Evolutionary conservation across 2,888 invertebrate species (phyloP), one percentile per base, ranked within the genome.

Genomic region (Bombylius major): DNA sequence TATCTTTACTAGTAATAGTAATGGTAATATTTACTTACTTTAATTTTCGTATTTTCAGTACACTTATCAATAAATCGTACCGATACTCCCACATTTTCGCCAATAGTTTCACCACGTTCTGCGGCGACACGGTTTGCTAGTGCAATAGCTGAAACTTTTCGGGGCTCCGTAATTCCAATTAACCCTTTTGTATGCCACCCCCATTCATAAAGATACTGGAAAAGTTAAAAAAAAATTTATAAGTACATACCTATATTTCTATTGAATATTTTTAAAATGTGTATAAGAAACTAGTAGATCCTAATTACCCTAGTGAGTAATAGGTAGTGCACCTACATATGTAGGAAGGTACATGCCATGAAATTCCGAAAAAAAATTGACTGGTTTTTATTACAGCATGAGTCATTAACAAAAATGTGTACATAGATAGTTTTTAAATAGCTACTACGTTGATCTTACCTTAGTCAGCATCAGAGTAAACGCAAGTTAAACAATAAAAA

Each of bases 141-240:
- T 34, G 93, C 83, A 51, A 93, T 84, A 0, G 92, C 93, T 0
- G 95, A 94, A 1, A 95, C 86, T 56, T 96, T 80, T 11, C 97
- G 78, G 0, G 98, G 97, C 70, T 98, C 92, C 4, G 96, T 94
- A 59, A 99, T 82, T 50, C 88, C 93, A 53, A 98, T 86, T 58
- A 83, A 78, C 53, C 87, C 89, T 54, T 87, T 84, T 12, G 79
- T 72, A 50, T 83, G 79, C 89, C 91, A 93, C 66, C 91, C 91
- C 58, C 84, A 82, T 70, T 98, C 97, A 63, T 84, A 75, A 33
- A 98, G 77, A 69, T 95, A 98, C 88, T 98, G 80, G 14, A 70
- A 23, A 53, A 34, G 39, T 14, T 23, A 14, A 47, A 53, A 34
- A 23, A 33, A 14, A 45, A 42, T 11, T 1, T 11, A 23, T 23